Evolutionary conservation across 1,140 invertebrate species (phyloP), one percentile per base, ranked within the genome.

Genomic region (Aphis gossypii): DNA sequence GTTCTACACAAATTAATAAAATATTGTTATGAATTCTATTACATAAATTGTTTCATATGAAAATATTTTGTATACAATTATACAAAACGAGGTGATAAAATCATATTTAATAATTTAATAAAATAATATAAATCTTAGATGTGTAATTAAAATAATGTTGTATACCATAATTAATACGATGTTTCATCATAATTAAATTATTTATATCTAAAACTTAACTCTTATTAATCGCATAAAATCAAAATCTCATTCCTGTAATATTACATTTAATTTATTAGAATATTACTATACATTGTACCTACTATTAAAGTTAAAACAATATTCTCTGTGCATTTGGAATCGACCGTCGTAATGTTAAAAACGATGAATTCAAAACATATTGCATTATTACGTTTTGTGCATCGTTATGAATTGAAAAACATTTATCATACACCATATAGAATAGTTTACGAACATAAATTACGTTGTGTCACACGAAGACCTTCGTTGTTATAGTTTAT

Each of bases 381-480:
- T 76, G 30, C 60, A 23, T 76, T 76, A 76, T 76, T 76, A 18
- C 30, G 60, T n/a, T 76, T 76, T 76, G n/a, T 76, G 14, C 60
- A 76, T 76, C 60, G 14, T 76, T 76, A 76, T 68, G 60, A 76
- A 76, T 76, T 76, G n/a, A 76, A 76, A 68, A 76, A 76, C 60
- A 76, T 76, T 76, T n/a, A n/a, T 76, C 18, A 76, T 51, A 51
- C 48, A 51, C 14, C 14, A 51, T 51, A 51, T n/a, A 76, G 14
- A 76, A 76, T 14, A 76, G 60, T 76, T 76, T n/a, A 76, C 60
- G 14, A n/a, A 76, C 14, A 76, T 76, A 76, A 76, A 76, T 76
- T 76, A n/a, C 60, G 60, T 6, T n/a, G 60, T 76, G 60, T n/a
- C 60, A 76, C 60, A 76, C 60, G 60, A 76, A 76, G 30, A 30